These are phyloP conservation scores for Poecilia velifera DNA, from an alignment of 2,797 vertebrate genomes.

Conservation along the genomic window DNA sequence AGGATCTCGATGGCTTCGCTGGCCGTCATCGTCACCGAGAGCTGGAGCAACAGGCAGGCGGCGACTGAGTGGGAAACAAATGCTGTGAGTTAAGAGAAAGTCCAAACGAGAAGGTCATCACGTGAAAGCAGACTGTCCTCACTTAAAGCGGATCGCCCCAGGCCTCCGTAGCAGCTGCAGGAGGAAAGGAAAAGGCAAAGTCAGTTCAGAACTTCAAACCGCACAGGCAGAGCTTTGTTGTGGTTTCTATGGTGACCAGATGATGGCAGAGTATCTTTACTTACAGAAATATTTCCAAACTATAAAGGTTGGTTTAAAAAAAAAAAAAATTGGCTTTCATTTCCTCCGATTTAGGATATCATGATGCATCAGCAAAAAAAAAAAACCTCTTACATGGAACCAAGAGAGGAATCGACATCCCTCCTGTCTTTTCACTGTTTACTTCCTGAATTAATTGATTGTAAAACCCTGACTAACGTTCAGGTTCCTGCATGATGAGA, in stretches of 20 bases:
- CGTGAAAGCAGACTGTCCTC: constrained; percentile 51
- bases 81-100: neutral
- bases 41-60: constrained; percentile 87
- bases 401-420: neutral
- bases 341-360: neutral
- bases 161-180: constrained; percentile 90
- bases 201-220: neutral
- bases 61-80: constrained; percentile 78
- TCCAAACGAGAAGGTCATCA: neutral
- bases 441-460: neutral
- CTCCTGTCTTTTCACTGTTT: neutral
- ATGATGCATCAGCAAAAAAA: neutral
- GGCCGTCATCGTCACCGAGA: constrained; percentile 81
- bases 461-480: neutral
- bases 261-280: neutral
- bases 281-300: neutral
- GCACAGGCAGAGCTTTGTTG: constrained; percentile 3
- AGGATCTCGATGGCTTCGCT: constrained; percentile 88
- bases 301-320: neutral
- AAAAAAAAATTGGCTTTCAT: neutral
- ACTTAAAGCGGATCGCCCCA: constrained; percentile 89
- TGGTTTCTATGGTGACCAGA: neutral
- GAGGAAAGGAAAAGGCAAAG: neutral
- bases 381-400: neutral
- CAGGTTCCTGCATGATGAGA: neutral